Base-by-base conservation (phyloP, 1,140 invertebrate species). In the Zaprionus capensis region DNA sequence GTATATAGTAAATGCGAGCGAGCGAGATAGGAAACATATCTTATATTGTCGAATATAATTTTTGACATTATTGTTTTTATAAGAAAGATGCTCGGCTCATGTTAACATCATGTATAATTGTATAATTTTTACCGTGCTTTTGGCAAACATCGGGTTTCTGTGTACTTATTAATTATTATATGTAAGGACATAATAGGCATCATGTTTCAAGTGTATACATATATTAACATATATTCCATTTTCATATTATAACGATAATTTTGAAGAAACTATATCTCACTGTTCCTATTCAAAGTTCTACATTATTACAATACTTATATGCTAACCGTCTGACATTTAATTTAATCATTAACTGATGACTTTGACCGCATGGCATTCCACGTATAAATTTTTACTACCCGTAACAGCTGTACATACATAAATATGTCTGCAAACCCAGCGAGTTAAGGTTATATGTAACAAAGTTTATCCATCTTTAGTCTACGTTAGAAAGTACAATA, bases 21-120 rank as follows among this genome's bases (percentile, higher is more conserved):
- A 51, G 46, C 17, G 46, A 51, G 46, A 51, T 51, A 51, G 46
- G 46, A 51, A 51, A 22, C 17, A 22, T 51, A 51, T 51, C 46
- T 14, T 51, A 51, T 51, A 51, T 22, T 51, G 46, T 22, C 46
- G 46, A 51, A 51, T 51, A 46, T 46, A 14, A 14, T 51, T 24
- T 11, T 20, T 24, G 46, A 51, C 20, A 51, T 24, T 12, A 51
- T 24, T 51, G 17, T 51, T 51, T 20, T 49, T 49, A 49, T 49
- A 14, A 51, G 17, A 51, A 51, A 51, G 20, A 22, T 51, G 46
- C 46, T 51, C 46, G 46, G 1, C 46, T 24, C 46, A 22, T 51
- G 12, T 22, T 51, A 24, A 51, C 46, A 51, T 51, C 46, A 22
- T 22, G 20, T 22, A 51, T 51, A 51, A 51, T 51, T 34, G 31